Conservation (phyloP, 2,113 vertebrate genomes). For the Myrmecophaga tridactyla region DNA sequence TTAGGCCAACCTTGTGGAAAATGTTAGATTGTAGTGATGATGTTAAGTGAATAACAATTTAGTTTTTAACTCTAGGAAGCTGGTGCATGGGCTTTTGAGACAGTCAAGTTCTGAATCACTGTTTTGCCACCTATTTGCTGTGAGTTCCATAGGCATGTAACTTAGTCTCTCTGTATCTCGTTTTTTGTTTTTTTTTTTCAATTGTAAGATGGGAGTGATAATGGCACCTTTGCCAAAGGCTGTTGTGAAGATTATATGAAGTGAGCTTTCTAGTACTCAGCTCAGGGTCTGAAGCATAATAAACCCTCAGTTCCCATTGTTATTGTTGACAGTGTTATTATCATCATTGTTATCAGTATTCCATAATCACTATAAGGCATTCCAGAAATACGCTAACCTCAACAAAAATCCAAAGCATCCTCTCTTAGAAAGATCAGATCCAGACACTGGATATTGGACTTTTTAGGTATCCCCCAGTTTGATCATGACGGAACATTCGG, state of each 20-base stretch:
- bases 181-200: neutral
- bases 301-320: slow-evolving; percentile 13
- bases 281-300: neutral
- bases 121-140: neutral
- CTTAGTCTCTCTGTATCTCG: neutral
- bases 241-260: neutral
- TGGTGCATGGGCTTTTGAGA: neutral
- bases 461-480: neutral
- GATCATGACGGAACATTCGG: neutral
- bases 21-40: neutral
- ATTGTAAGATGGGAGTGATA: neutral
- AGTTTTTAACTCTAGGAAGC: slow-evolving; percentile 25
- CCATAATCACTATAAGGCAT: neutral
- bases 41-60: neutral
- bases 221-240: neutral
- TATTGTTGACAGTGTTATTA: neutral
- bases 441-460: neutral
- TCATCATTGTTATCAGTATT: neutral
- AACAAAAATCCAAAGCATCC: neutral
- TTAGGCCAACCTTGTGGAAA: slow-evolving; percentile 15
- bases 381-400: neutral
- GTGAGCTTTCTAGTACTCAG: neutral
- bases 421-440: neutral
- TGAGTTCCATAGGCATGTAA: neutral
- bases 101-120: neutral